Evolutionary conservation across 2,113 vertebrate genomes (phyloP).

Genomic region (Tragelaphus buxtoni): DNA sequence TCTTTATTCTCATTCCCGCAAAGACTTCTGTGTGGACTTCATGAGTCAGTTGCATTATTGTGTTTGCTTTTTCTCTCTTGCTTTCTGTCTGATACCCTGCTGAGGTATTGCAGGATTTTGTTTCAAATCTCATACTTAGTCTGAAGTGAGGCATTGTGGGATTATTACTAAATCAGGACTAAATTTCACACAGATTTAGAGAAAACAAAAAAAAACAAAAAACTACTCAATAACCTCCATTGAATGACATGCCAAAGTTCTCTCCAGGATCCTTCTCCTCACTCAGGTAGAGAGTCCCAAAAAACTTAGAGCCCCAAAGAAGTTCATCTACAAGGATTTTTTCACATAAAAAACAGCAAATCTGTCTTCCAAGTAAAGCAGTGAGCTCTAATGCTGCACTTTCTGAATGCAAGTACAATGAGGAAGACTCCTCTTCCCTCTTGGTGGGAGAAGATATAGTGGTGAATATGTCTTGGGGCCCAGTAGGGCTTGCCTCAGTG

Average conservation of each 20-base stretch:
- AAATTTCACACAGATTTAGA: neutral
- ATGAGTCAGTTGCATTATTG: neutral
- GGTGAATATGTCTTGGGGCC: no score
- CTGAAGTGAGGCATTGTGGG: neutral
- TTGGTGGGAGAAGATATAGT: neutral
- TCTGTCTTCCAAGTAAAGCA: neutral
- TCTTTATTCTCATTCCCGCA: neutral
- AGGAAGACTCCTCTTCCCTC: neutral
- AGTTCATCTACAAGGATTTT: neutral
- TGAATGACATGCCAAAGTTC: neutral
- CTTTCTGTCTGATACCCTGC: neutral
- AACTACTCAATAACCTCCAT: neutral
- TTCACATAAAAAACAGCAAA: fast-evolving
- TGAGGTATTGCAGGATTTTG: neutral
- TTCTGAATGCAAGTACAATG: neutral
- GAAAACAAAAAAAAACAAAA: neutral
- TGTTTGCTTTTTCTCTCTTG: neutral
- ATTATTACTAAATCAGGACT: neutral
- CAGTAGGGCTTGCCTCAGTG: neutral
- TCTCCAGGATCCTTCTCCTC: neutral
- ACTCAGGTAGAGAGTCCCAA: neutral
- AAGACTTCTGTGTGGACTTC: neutral
- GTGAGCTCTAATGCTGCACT: no score
- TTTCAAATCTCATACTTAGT: neutral
- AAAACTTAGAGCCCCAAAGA: neutral